These are phyloP conservation scores for Poeciliopsis turneri DNA, from an alignment of 2,797 vertebrate species.

Conservation along the genomic window DNA sequence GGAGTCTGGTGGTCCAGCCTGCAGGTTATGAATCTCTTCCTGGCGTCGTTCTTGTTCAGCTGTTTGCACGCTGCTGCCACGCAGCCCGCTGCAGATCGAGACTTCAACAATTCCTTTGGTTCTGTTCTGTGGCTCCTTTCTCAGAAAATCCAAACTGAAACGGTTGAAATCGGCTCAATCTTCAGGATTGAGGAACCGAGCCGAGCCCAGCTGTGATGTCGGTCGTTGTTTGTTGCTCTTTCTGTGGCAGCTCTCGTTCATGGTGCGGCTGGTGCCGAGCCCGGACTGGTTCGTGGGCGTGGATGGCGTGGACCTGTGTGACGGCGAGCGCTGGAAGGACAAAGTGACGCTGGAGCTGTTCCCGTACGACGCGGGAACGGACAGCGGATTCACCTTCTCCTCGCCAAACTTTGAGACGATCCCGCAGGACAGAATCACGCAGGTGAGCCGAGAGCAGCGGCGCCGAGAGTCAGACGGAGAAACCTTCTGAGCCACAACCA, in stretches of 20 bases:
- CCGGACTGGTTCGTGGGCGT: constrained; percentile 98
- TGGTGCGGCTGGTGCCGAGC: constrained; percentile 92
- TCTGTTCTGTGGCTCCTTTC: not conserved
- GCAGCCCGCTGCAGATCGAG: not conserved
- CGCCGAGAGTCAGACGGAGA: not conserved
- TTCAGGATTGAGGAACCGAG: not conserved
- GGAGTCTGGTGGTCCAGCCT: not conserved
- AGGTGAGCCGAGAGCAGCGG: constrained; percentile 75
- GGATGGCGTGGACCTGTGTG: constrained; percentile 90
- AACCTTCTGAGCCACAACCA: not conserved
- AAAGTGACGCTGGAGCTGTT: constrained; percentile 86
- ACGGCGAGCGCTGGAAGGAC: constrained; percentile 88
- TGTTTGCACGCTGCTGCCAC: not conserved
- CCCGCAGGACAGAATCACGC: constrained; percentile 91
- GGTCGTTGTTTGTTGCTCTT: not conserved
- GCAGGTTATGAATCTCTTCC: not conserved
- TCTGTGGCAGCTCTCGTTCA: constrained; percentile 88
- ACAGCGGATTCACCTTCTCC: constrained; percentile 98
- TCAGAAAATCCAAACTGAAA: not conserved
- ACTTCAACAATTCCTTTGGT: not conserved
- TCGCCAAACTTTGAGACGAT: constrained; percentile 97
- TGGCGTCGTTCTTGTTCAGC: not conserved
- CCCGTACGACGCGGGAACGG: constrained; percentile 94
- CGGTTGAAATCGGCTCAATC: not conserved
- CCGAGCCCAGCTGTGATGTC: not conserved